These are phyloP conservation scores for Exephanes ischioxanthus DNA, from an alignment of 2,888 invertebrate species.

Conservation along the genomic window DNA sequence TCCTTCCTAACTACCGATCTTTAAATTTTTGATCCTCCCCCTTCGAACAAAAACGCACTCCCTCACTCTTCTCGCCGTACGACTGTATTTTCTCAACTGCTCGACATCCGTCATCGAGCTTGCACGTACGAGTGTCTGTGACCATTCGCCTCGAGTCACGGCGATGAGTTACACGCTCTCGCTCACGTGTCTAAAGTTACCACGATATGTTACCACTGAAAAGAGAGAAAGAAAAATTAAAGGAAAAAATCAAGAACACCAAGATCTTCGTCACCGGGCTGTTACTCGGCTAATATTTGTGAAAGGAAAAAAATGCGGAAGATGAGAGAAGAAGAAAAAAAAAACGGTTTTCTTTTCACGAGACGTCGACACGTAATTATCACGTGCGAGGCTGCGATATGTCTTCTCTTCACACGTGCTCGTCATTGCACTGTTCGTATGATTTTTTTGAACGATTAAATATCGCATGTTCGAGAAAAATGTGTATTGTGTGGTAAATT, in stretches of 20 bases:
- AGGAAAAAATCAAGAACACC: constrained; percentile 37
- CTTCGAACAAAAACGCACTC: not conserved
- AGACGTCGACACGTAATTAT: constrained; percentile 59
- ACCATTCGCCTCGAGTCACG: constrained; percentile 50
- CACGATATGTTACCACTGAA: not conserved
- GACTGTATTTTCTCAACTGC: constrained; percentile 64
- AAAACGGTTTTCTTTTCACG: constrained; percentile 43
- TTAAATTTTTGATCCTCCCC: no score
- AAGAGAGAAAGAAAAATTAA: not conserved
- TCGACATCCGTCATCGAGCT: constrained; percentile 57
- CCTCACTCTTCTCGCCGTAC: constrained; percentile 17
- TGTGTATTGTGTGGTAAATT: constrained; percentile 52
- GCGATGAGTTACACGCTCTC: constrained; percentile 54
- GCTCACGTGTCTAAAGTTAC: constrained; percentile 56
- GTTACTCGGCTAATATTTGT: constrained; percentile 52
- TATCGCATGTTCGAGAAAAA: not conserved
- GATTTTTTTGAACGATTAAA: not conserved
- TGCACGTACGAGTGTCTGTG: constrained; percentile 38
- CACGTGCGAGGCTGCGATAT: constrained; percentile 41
- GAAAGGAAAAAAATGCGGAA: constrained; percentile 52
- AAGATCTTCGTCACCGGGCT: constrained; percentile 28
- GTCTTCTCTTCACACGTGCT: constrained; percentile 42
- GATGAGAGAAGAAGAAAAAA: constrained; percentile 43
- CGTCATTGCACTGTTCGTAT: not conserved
- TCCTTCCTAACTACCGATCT: no score